Conservation (phyloP, 2,113 vertebrate species). For the Pterocles orientalis region DNA sequence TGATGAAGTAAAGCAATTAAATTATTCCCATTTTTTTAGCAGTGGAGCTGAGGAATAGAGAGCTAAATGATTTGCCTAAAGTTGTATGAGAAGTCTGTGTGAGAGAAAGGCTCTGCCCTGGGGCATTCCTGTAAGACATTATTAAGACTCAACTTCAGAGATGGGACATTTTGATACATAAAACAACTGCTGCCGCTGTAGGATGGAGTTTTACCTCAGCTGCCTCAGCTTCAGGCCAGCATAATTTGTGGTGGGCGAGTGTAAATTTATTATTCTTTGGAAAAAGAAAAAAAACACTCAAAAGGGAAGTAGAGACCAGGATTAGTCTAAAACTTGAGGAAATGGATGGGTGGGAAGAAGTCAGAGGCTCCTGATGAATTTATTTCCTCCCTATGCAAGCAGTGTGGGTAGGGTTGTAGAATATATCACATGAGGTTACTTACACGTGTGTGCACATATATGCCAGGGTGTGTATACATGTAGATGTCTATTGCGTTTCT, state of each 20-base stretch:
- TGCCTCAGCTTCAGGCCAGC: not conserved
- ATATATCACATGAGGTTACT: not conserved
- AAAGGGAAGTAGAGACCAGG: not conserved
- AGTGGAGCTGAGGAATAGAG: not conserved
- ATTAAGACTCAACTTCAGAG: slow-evolving; percentile 23
- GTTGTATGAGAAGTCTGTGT: not conserved
- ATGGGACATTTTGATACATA: not conserved
- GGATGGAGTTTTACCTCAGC: not conserved
- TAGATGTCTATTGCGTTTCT: rapidly evolving
- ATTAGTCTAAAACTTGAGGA: not conserved
- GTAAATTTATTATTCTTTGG: not conserved
- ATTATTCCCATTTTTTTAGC: not conserved
- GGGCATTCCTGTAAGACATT: slow-evolving; percentile 52
- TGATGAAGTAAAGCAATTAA: not conserved
- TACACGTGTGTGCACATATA: rapidly evolving
- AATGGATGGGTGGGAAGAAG: not conserved
- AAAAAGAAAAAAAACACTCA: rapidly evolving
- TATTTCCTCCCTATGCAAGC: not conserved
- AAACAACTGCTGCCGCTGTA: not conserved
- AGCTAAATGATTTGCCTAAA: slow-evolving; percentile 19
- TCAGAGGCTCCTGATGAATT: not conserved
- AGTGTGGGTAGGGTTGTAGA: not conserved
- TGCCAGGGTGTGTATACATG: not conserved
- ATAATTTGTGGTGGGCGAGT: not conserved
- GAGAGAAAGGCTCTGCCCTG: slow-evolving; percentile 24